Evolutionary conservation across 2,113 vertebrate species (phyloP).

Genomic region (Cettia cetti): DNA sequence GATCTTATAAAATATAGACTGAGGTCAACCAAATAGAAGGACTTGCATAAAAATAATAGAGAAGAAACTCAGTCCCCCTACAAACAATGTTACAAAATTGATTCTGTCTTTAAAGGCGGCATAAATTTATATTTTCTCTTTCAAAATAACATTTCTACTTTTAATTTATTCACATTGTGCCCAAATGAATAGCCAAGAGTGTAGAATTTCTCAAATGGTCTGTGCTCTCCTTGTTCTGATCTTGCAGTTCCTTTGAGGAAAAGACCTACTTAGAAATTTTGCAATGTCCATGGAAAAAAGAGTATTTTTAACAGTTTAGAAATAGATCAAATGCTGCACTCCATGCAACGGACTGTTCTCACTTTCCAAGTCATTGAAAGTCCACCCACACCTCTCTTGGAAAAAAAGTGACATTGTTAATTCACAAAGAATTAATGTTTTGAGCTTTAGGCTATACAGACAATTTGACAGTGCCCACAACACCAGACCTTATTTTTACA

Average conservation of each 20-base stretch:
- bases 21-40: not conserved
- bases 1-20: not conserved
- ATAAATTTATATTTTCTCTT: not conserved
- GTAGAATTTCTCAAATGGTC: not conserved
- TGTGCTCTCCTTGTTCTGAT: not conserved
- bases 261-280: not conserved
- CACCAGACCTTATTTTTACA: not conserved
- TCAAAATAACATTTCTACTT: not conserved
- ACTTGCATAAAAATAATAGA: not conserved
- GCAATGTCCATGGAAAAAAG: not conserved
- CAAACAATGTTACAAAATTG: not conserved
- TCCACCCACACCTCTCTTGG: constrained; percentile 10
- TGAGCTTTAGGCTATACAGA: not conserved
- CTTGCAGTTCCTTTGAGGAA: not conserved
- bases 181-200: not conserved
- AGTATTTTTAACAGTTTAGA: constrained; percentile 37
- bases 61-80: not conserved
- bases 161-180: not conserved
- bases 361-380: constrained; percentile 1
- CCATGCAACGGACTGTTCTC: not conserved
- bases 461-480: not conserved
- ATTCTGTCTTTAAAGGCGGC: not conserved
- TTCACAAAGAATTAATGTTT: not conserved
- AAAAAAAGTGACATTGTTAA: constrained; percentile 5
- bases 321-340: constrained; percentile 31